Conservation (phyloP, 1,140 invertebrate species). For the Drosophila gunungcola region DNA sequence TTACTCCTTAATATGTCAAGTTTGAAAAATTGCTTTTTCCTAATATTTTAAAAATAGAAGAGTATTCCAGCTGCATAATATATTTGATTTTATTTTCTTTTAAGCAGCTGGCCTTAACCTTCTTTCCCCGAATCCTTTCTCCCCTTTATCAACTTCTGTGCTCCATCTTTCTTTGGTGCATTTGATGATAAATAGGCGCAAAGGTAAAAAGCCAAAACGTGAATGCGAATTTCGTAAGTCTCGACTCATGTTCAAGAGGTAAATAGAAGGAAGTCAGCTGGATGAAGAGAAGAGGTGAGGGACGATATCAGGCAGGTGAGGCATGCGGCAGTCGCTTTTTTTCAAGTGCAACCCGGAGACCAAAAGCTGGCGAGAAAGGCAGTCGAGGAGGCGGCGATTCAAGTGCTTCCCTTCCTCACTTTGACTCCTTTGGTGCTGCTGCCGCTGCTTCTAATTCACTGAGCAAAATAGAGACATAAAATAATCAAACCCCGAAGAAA, state of each 20-base stretch:
- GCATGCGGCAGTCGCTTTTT: conserved; percentile 37
- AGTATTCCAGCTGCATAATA: conserved; percentile 6
- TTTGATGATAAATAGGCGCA: conserved; percentile 83
- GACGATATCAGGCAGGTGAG: conserved; percentile 17
- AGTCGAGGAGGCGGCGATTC: conserved; percentile 45
- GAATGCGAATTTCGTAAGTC: conserved; percentile 75
- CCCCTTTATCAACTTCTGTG: conserved; percentile 10
- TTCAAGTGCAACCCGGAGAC: conserved; percentile 46
- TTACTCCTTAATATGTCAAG: not conserved
- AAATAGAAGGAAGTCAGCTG: conserved; percentile 43
- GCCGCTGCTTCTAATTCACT: conserved; percentile 8
- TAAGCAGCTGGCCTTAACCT: conserved; percentile 54
- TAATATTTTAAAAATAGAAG: conserved; percentile 3
- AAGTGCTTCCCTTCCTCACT: conserved; percentile 51
- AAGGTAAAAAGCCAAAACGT: conserved; percentile 83
- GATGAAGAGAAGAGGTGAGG: not conserved
- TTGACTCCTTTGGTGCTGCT: conserved; percentile 34
- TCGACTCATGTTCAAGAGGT: conserved; percentile 50
- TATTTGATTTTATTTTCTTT: conserved; percentile 36
- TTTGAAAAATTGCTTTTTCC: not conserved
- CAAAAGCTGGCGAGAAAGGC: conserved; percentile 46
- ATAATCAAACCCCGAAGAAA: too few species aligned
- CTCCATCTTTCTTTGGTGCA: conserved; percentile 48
- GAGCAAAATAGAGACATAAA: not conserved
- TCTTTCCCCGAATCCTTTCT: not conserved